Percentiles rank a stretch among this genome's conserved stretches.
These are phyloP conservation scores for Philereme transversata DNA, from an alignment of 2,888 invertebrate species.

Conservation along the genomic window DNA sequence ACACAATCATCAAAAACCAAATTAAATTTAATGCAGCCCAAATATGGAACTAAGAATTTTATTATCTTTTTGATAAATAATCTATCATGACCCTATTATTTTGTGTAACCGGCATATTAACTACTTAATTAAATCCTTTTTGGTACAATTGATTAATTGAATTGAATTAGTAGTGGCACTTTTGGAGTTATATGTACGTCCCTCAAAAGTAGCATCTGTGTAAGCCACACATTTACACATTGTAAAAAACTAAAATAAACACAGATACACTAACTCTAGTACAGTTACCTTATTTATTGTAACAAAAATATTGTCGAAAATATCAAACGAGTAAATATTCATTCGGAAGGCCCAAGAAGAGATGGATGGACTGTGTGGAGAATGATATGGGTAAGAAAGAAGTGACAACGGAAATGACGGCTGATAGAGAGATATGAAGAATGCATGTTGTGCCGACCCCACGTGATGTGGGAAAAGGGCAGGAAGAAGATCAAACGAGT, in stretches of 20 bases:
- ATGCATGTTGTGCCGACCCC: too few relatives aligned
- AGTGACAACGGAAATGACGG: too few relatives aligned
- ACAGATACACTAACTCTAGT: too few relatives aligned
- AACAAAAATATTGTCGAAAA: too few relatives aligned
- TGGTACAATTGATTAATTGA: slow-evolving; percentile 27
- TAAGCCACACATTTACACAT: not conserved
- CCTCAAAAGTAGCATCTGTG: slow-evolving; percentile 5
- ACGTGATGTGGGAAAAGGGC: too few relatives aligned
- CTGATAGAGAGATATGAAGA: too few relatives aligned
- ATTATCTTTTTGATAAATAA: slow-evolving; percentile 26
- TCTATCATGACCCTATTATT: slow-evolving; percentile 20
- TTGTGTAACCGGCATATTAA: slow-evolving; percentile 26
- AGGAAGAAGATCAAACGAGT: too few relatives aligned
- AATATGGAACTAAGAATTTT: slow-evolving; percentile 24
- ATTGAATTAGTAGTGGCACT: slow-evolving; percentile 18
- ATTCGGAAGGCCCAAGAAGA: too few relatives aligned
- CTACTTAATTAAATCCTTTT: slow-evolving; percentile 28
- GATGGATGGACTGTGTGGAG: too few relatives aligned
- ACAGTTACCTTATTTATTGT: too few relatives aligned
- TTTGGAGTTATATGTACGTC: slow-evolving; percentile 14
- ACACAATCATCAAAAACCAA: slow-evolving; percentile 13
- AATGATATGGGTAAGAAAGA: too few relatives aligned
- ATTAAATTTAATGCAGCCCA: slow-evolving; percentile 21
- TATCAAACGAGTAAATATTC: too few relatives aligned
- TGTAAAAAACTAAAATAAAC: slow-evolving; percentile 3